Conservation (phyloP, 2,888 invertebrate genomes). For the Lasius fuliginosus region DNA sequence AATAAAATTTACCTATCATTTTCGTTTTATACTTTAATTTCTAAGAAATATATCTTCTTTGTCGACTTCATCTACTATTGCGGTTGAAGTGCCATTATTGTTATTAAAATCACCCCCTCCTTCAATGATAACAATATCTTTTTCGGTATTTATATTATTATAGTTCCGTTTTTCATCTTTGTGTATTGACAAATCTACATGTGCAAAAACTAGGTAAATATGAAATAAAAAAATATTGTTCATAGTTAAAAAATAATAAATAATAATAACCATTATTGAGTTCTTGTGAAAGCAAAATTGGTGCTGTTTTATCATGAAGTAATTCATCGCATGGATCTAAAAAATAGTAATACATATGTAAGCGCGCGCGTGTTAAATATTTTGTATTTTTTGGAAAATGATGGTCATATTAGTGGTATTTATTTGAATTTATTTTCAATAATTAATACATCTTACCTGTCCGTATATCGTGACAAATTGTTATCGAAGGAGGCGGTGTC, state of each 20-base stretch:
- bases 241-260: neutral
- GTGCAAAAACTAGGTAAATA: constrained; percentile 13
- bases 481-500: constrained; percentile 5
- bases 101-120: neutral
- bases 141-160: neutral
- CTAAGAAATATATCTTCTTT: neutral
- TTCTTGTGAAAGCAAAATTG: neutral
- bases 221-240: constrained; percentile 8
- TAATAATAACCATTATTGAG: constrained; percentile 17
- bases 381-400: neutral
- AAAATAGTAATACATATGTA: constrained; percentile 19
- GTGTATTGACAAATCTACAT: neutral
- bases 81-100: neutral
- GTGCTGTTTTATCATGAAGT: neutral
- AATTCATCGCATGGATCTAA: constrained; percentile 21
- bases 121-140: neutral
- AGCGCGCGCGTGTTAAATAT: neutral
- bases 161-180: neutral
- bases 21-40: constrained; percentile 8
- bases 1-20: neutral
- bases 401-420: neutral
- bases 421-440: constrained; percentile 2
- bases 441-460: constrained; percentile 11
- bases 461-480: neutral
- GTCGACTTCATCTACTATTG: neutral